These are phyloP conservation scores for Eutolmus rufibarbis DNA, from an alignment of 2,888 invertebrate species.

Conservation along the genomic window DNA sequence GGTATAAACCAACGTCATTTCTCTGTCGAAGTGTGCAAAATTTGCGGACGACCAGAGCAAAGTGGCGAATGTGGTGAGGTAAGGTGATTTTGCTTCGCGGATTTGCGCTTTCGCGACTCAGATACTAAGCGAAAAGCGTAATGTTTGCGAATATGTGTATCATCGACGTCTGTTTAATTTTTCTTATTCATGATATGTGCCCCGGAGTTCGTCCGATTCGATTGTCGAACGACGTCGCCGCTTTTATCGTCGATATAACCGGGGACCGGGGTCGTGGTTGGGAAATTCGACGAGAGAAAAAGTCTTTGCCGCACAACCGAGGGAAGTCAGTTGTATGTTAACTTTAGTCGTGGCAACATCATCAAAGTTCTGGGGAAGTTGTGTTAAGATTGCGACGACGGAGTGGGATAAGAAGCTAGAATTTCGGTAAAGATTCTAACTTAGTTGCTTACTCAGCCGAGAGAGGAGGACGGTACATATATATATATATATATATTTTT, in stretches of 20 bases:
- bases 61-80: not conserved
- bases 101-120: not conserved
- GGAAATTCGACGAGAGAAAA: not conserved
- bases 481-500: not conserved
- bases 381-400: not conserved
- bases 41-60: not conserved
- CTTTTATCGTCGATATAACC: not conserved
- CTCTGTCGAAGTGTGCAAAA: not conserved
- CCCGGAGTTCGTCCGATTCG: not conserved
- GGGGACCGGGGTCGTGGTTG: not conserved
- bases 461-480: not conserved
- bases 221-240: not conserved
- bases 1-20: not conserved
- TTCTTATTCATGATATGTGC: not conserved
- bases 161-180: not conserved
- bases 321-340: conserved; percentile 55
- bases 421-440: conserved; percentile 10
- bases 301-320: not conserved
- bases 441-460: conserved; percentile 9
- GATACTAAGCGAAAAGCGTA: not conserved
- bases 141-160: not conserved
- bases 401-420: conserved; percentile 31
- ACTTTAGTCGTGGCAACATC: conserved; percentile 55
- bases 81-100: not conserved
- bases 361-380: not conserved